Percentiles rank a stretch among this genome's conserved stretches.
Evolutionary conservation across 2,797 vertebrate species (phyloP).

Genomic region (Amblyopsis hoosieri): DNA sequence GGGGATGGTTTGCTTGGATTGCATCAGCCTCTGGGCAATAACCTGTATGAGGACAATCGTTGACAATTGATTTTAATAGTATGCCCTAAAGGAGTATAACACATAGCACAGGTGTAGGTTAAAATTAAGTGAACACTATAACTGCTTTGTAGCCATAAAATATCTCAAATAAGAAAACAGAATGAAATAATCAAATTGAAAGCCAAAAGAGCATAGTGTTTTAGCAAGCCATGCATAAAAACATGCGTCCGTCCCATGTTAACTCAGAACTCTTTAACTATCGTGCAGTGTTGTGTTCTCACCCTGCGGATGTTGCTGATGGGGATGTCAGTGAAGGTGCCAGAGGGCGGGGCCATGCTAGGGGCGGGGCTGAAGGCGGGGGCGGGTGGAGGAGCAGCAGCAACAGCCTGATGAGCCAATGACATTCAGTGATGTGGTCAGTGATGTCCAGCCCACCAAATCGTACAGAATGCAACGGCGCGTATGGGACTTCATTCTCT

Average conservation of each 20-base stretch:
- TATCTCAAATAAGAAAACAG: too few species aligned
- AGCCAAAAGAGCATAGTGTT: too few species aligned
- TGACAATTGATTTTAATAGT: slow-evolving; percentile 37
- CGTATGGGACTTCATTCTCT: too few species aligned
- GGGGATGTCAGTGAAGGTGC: slow-evolving; percentile 93
- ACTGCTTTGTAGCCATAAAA: too few species aligned
- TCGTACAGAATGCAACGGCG: too few species aligned
- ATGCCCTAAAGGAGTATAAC: slow-evolving; percentile 16
- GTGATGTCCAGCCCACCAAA: too few species aligned
- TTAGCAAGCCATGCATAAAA: too few species aligned
- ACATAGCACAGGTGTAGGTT: background rate
- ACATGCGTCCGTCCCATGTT: too few species aligned
- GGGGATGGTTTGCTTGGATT: slow-evolving; percentile 98
- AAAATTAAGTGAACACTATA: background rate
- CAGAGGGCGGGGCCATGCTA: slow-evolving; percentile 69
- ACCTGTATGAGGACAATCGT: slow-evolving; percentile 75
- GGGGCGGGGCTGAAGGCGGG: slow-evolving; percentile 42
- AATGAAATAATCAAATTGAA: too few species aligned
- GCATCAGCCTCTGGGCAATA: slow-evolving; percentile 96
- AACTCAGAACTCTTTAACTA: background rate
- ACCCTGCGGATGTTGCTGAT: slow-evolving; percentile 95
- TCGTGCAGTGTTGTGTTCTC: slow-evolving; percentile 41
- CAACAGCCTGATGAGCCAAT: slow-evolving; percentile 37
- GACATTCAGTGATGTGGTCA: background rate
- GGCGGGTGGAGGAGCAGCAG: slow-evolving; percentile 53